Conservation (phyloP, 2,888 invertebrate genomes). For the Amiota minor region DNA sequence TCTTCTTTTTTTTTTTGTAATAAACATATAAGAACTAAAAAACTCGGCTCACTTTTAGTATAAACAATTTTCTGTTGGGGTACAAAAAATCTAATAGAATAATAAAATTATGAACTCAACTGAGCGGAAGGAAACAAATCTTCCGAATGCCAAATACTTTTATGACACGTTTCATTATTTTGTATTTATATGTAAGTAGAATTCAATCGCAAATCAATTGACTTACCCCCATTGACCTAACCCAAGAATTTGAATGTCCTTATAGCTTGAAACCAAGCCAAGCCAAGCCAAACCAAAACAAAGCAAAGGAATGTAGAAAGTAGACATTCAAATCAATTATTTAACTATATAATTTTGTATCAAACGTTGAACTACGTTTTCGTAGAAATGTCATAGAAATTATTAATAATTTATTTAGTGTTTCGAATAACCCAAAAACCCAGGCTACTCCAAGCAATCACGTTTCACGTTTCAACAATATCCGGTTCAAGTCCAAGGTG, state of each 20-base stretch:
- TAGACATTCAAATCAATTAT: conserved; percentile 63
- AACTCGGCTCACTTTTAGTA: too few relatives aligned
- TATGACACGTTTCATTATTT: neutral
- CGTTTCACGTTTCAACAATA: conserved; percentile 67
- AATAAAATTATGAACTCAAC: conserved; percentile 46
- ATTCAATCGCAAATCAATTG: too few relatives aligned
- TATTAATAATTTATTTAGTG: conserved; percentile 63
- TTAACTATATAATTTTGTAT: conserved; percentile 41
- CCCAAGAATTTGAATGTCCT: too few relatives aligned
- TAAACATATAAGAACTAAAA: neutral
- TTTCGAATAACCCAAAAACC: too few relatives aligned
- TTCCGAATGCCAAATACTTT: neutral
- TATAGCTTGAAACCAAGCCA: too few relatives aligned
- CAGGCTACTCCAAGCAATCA: conserved; percentile 13
- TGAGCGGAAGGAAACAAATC: conserved; percentile 12
- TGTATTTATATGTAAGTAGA: too few relatives aligned
- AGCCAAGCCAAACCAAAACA: too few relatives aligned
- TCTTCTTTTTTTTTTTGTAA: neutral
- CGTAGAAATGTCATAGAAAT: conserved; percentile 47
- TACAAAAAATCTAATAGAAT: conserved; percentile 47
- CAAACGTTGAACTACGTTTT: conserved; percentile 20
- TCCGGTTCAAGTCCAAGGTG: conserved; percentile 50
- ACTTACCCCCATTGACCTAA: too few relatives aligned
- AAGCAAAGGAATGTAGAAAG: conserved; percentile 33
- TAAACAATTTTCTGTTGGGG: neutral